These are phyloP conservation scores for Solen grandis DNA, from an alignment of 1,140 invertebrate species.

Conservation along the genomic window DNA sequence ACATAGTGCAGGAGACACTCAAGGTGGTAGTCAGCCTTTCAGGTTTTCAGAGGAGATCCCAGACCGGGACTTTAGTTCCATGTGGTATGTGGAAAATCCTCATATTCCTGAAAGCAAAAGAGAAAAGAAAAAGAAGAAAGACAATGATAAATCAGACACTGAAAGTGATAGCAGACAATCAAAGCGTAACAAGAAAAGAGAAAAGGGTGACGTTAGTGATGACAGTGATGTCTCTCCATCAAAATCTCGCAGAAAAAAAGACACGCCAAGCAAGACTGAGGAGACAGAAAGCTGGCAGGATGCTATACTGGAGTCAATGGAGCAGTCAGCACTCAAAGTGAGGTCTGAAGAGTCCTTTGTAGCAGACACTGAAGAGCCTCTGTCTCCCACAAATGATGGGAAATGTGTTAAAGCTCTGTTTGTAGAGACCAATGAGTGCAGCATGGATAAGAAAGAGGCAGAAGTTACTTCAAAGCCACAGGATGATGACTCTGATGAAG, in stretches of 20 bases:
- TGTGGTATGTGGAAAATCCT: not conserved
- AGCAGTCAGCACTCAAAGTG: slow-evolving; percentile 43
- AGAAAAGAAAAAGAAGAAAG: not conserved
- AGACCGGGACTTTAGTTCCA: not conserved
- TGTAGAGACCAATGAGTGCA: no score
- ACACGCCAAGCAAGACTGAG: not conserved
- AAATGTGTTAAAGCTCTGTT: no score
- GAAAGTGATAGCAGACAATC: not conserved
- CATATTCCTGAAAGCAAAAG: not conserved
- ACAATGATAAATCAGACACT: not conserved
- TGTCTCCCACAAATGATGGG: no score
- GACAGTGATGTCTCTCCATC: not conserved
- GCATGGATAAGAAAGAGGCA: no score
- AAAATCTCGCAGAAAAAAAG: not conserved
- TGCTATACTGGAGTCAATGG: slow-evolving; percentile 46
- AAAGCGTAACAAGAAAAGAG: not conserved
- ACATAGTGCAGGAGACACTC: not conserved
- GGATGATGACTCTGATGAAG: slow-evolving; percentile 1
- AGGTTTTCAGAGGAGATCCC: not conserved
- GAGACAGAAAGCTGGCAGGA: slow-evolving; percentile 13
- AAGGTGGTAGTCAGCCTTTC: not conserved
- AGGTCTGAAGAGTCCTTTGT: not conserved
- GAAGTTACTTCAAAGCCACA: not conserved
- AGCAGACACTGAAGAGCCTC: not conserved
- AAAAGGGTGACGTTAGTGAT: not conserved